Evolutionary conservation across 2,113 vertebrate genomes (phyloP), one percentile per base, ranked within the genome.

Genomic region (Oostethus manadensis): DNA sequence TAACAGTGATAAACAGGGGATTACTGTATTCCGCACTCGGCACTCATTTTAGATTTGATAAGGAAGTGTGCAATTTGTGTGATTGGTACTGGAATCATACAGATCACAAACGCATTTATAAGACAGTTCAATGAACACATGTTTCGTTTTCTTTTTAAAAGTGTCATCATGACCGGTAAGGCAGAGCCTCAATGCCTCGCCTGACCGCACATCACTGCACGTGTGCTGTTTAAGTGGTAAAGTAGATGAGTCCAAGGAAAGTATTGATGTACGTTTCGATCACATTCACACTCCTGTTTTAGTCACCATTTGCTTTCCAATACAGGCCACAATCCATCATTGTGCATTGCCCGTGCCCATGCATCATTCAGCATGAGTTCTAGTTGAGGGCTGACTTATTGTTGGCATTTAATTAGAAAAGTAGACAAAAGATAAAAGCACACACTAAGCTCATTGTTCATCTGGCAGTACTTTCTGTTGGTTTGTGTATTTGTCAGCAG

Each of bases 351-450:
- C 26, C n/a, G 51, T 18, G 26, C 26, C 50, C 50, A 23, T 33
- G 15, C 23, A 29, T 35, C n/a, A 23, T 42, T 14, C 35, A 38
- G 10, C 35, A 11, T 1, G 8, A 1, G 35, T 4, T 33, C 16
- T 22, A 21, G n/a, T 22, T 42, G 38, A 14, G 47, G 15, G 13
- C 18, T 21, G 47, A 48, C 9, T 35, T 33, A 53, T 35, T 48
- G 59, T 54, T 68, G 65, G 57, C 60, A 70, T 38, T 57, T 61
- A 22, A 66, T 65, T 60, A 65, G 11, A 68, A 15, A 38, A 56
- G 48, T 9, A 63, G 40, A 61, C 49, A 47, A 14, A 33, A 42
- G 11, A 42, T 42, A 42, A 44, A 61, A 45, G 48, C 29, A 3
- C 26, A 2, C 48, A 15, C 48, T 22, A 15, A 23, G 48, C 21